A percentile compares a stretch with the other conserved stretches of the same genome.
Conservation (phyloP, 2,113 vertebrate species). For the Sorex fumeus region DNA sequence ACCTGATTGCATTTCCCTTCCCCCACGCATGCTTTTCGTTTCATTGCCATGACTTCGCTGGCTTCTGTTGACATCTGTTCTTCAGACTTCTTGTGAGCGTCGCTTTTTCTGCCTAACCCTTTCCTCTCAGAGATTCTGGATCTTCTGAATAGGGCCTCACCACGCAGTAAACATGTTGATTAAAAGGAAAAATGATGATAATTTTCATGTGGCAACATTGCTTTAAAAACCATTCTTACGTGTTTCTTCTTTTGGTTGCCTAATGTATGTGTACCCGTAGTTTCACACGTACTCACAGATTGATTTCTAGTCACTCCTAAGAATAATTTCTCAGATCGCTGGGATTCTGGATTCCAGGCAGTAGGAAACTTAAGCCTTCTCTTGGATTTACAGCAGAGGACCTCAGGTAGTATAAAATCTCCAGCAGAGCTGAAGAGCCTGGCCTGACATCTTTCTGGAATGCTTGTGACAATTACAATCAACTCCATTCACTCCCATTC, state of each 20-base stretch:
- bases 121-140: background rate
- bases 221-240: conserved; percentile 37
- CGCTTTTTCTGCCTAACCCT: background rate
- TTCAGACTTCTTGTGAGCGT: background rate
- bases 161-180: background rate
- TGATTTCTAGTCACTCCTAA: background rate
- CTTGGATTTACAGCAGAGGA: background rate
- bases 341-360: background rate
- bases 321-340: background rate
- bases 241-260: conserved; percentile 20
- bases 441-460: background rate
- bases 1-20: background rate
- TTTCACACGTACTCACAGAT: background rate
- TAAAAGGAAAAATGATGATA: background rate
- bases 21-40: background rate
- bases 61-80: background rate
- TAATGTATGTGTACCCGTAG: background rate
- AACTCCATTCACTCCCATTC: background rate
- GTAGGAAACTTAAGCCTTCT: background rate
- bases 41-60: background rate
- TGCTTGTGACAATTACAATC: background rate
- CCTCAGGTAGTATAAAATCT: background rate
- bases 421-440: background rate
- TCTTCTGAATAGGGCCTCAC: background rate
- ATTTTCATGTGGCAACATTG: background rate